Conservation (phyloP, 2,113 vertebrate genomes). For the Onychorhynchus coronatus region DNA sequence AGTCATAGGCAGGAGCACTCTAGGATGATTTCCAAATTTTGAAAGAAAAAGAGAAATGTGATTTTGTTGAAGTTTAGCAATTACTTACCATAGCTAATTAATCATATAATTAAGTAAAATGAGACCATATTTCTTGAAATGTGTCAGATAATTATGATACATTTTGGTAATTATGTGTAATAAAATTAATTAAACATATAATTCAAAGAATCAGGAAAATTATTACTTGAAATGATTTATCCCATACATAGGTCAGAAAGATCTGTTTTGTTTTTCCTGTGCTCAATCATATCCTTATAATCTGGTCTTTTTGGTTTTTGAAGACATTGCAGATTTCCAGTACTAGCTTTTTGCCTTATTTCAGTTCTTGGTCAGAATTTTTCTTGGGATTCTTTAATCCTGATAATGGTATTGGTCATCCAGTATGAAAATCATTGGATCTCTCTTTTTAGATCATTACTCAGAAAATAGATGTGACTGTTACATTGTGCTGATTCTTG, state of each 20-base stretch:
- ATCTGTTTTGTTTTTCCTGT: constrained; percentile 22
- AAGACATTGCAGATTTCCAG: constrained; percentile 16
- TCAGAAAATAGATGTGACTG: constrained; percentile 6
- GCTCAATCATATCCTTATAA: background rate
- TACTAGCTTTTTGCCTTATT: background rate
- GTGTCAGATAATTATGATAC: constrained; percentile 71
- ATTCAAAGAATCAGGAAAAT: constrained; percentile 59
- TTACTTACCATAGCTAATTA: constrained; percentile 67
- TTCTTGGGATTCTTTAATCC: constrained; percentile 45
- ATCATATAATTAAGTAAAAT: constrained; percentile 68
- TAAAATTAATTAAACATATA: constrained; percentile 71
- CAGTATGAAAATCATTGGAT: constrained; percentile 18
- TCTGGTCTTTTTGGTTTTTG: background rate
- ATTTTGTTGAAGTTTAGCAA: constrained; percentile 53
- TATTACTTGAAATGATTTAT: constrained; percentile 51
- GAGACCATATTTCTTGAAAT: constrained; percentile 66
- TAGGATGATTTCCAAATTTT: background rate
- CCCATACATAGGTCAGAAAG: constrained; percentile 7
- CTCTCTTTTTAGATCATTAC: constrained; percentile 21
- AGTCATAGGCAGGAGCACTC: background rate
- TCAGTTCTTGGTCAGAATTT: constrained; percentile 28
- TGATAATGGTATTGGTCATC: background rate
- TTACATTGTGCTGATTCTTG: background rate
- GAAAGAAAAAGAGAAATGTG: constrained; percentile 20
- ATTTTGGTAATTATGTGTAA: constrained; percentile 65